A percentile compares a stretch with the other conserved stretches of the same genome.
Conservation (phyloP, 2,888 invertebrate species). For the Seladonia tumulorum region DNA sequence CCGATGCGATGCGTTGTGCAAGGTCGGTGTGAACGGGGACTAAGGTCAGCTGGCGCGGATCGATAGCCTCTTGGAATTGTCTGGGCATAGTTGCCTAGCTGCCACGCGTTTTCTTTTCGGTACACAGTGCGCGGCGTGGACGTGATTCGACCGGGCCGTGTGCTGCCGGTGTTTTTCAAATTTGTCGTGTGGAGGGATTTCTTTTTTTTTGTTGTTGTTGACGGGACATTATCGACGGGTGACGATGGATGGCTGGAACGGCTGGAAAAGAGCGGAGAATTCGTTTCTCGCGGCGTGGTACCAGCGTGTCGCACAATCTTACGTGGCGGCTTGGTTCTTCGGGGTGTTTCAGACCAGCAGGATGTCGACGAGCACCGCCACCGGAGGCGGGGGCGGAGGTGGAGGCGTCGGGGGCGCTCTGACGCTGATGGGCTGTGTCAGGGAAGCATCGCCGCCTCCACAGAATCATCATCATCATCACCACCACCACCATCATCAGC, state of each 20-base stretch:
- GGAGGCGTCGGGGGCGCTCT: slow-evolving; percentile 87
- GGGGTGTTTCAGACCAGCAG: slow-evolving; percentile 79
- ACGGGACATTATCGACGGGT: not conserved
- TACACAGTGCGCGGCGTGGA: not conserved
- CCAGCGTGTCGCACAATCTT: slow-evolving; percentile 74
- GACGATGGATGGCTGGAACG: slow-evolving; percentile 65
- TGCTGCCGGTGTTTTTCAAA: not conserved
- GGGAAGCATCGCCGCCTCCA: slow-evolving; percentile 87
- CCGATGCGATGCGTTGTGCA: slow-evolving; percentile 53
- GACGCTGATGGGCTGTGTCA: slow-evolving; percentile 89
- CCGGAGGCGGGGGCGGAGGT: slow-evolving; percentile 82
- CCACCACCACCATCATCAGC: slow-evolving; percentile 81
- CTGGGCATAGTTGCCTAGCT: slow-evolving; percentile 18
- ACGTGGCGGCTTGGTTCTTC: slow-evolving; percentile 76
- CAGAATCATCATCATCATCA: slow-evolving; percentile 86
- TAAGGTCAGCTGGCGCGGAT: slow-evolving; percentile 71
- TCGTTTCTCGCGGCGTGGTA: slow-evolving; percentile 72
- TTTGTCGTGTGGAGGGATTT: not conserved
- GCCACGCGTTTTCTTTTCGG: not conserved
- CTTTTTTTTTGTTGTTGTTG: no score
- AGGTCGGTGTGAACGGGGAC: slow-evolving; percentile 61
- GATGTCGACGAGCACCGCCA: slow-evolving; percentile 73
- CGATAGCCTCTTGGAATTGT: slow-evolving; percentile 62
- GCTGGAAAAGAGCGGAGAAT: slow-evolving; percentile 66
- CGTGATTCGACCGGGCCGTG: no score